Percentiles rank a stretch among this genome's conserved stretches.
phyloP scores from a whole-genome alignment of 35 echinoderm and acorn worm species.

The Patiria miniata region DNA sequence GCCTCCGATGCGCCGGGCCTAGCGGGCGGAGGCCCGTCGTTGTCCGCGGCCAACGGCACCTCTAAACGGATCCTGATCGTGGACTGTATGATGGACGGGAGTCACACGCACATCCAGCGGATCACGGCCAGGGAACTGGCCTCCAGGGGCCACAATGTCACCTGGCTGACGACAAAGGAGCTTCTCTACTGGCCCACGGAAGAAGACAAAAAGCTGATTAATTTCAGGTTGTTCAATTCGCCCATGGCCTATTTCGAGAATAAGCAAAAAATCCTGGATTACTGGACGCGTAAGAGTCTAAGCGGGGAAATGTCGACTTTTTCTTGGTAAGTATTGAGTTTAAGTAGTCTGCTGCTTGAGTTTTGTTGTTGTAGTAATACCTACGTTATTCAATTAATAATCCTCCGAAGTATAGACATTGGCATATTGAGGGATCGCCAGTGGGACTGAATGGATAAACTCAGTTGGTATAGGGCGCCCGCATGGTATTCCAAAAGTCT shows the following conservation, averaged over 20 bases:
- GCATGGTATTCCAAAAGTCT: too few relatives aligned
- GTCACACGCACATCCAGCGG: conserved; percentile 35
- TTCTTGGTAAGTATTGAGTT: background rate
- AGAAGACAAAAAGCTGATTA: background rate
- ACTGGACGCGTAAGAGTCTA: conserved; percentile 1
- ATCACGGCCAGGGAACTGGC: background rate
- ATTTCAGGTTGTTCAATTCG: background rate
- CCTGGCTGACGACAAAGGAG: background rate
- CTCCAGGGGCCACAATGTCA: conserved; percentile 20
- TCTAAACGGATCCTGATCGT: conserved; percentile 20
- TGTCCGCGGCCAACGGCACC: background rate
- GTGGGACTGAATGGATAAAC: too few relatives aligned
- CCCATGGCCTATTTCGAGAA: background rate
- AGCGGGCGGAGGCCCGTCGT: background rate
- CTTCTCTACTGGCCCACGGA: background rate
- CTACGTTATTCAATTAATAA: too few relatives aligned
- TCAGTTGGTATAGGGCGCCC: too few relatives aligned
- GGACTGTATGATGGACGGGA: conserved; percentile 27
- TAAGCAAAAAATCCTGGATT: background rate
- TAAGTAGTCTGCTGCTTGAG: too few relatives aligned
- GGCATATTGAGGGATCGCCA: too few relatives aligned
- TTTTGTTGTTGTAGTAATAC: too few relatives aligned
- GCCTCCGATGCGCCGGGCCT: background rate
- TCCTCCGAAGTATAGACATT: too few relatives aligned
- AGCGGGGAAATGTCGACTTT: background rate